A percentile compares a stretch with the other conserved stretches of the same genome.
These are phyloP conservation scores for Actinia equina DNA, from an alignment of 64 coral and sea anemone species.

Conservation along the genomic window DNA sequence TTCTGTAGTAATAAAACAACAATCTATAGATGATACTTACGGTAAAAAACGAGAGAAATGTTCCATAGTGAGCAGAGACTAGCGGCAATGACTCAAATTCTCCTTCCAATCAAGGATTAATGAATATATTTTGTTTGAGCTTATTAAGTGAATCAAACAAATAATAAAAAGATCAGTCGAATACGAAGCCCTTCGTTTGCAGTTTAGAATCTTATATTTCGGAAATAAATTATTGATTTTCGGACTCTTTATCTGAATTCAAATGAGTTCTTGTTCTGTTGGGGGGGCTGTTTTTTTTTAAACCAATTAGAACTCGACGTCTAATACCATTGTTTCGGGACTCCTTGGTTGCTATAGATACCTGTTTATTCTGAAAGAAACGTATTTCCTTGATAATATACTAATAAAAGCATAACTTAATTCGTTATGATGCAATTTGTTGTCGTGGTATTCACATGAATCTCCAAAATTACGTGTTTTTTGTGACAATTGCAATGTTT, in stretches of 20 bases:
- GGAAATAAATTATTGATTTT: neutral
- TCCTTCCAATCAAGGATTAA: neutral
- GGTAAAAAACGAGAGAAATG: conserved; percentile 37
- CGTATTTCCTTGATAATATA: neutral
- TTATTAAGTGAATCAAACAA: neutral
- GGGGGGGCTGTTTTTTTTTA: neutral
- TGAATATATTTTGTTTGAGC: neutral
- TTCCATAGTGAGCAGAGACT: conserved; percentile 5
- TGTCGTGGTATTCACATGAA: neutral
- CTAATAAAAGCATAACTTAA: neutral
- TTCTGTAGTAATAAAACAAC: neutral
- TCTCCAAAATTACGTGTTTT: too few species aligned
- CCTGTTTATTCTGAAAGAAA: neutral
- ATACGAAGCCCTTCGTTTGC: neutral
- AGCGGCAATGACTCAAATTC: neutral
- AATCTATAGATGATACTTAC: conserved; percentile 36
- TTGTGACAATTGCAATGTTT: too few species aligned
- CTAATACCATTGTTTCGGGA: neutral
- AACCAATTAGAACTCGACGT: neutral
- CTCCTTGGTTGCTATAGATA: neutral
- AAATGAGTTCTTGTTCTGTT: neutral
- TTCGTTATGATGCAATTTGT: neutral
- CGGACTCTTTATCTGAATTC: neutral
- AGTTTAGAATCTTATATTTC: neutral
- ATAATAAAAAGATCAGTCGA: neutral